Base-by-base conservation (phyloP, 1,140 invertebrate genomes). In the Rhopalosiphum maidis region DNA sequence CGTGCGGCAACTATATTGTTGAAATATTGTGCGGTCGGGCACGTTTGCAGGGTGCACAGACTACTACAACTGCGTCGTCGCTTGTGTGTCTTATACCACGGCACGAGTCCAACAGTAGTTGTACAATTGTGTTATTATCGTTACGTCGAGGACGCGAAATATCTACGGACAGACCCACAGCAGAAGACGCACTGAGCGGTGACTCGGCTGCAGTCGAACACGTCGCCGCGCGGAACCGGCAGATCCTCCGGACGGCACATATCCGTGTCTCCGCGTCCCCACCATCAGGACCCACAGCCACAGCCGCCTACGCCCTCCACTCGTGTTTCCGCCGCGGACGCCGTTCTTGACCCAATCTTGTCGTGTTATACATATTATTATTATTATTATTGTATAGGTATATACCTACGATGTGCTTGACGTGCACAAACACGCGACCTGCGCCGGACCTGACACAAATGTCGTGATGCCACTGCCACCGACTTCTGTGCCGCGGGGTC, bases 301-400 rank as follows among this genome's bases (percentile, higher is more conserved):
- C 41, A 30, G 83, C 41, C 83, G 9, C 41, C 37, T 85, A 85
- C 83, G 83, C 83, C 60, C 90, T 60, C 54, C 41, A 30, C 54
- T 23, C 43, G 85, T 46, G 41, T 41, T 11, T 23, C 85, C 15
- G 55, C 3, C 25, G 55, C 35, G 54, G 90, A 5, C 51, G 54
- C 7, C 55, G 55, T 54, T 77, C 90, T 91, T 91, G 60, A 91
- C 90, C 90, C 90, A 41, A 48, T 91, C 30, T 51, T 25, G 60
- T n/a, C n/a, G 60, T 21, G 9, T 60, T 60, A 55, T 23, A 55
- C 54, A 55, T 23, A 37, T 37, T 37, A 37, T 37, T 37, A 37
- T 37, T 23, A 55, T 55, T 55, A 55, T 55, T 41, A 48, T 15
- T 15, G 48, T 48, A 6, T 21, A 60, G 25, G 1, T 60, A 60